Evolutionary conservation across 1,140 invertebrate species (phyloP).

Genomic region (Drosophila bifasciata): DNA sequence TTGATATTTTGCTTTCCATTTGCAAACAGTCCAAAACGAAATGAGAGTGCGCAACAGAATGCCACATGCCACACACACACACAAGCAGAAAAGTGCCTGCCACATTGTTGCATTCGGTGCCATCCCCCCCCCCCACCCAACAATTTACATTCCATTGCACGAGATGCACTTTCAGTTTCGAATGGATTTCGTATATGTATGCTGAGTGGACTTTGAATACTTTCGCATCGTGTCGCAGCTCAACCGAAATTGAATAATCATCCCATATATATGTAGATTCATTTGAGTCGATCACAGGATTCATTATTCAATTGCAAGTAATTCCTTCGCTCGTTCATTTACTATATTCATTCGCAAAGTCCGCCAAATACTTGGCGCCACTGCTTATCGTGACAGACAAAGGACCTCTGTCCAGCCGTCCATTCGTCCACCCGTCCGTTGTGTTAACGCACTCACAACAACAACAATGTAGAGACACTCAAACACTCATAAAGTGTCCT

Average conservation of each 20-base stretch:
- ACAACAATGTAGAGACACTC: constrained; percentile 28
- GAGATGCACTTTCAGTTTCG: too few species aligned
- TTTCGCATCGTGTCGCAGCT: too few species aligned
- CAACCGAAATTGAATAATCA: too few species aligned
- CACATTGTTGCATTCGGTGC: too few species aligned
- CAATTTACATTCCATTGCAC: too few species aligned
- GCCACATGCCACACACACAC: too few species aligned
- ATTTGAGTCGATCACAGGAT: too few species aligned
- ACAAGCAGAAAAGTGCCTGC: too few species aligned
- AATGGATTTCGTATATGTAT: too few species aligned
- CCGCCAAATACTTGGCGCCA: constrained; percentile 29
- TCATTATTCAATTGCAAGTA: too few species aligned
- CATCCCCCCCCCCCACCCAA: too few species aligned
- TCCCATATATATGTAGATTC: too few species aligned
- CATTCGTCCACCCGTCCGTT: neutral
- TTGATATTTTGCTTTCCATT: neutral
- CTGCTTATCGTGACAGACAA: constrained; percentile 44
- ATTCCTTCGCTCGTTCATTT: neutral
- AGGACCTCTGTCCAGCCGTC: constrained; percentile 3
- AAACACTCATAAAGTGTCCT: constrained; percentile 40
- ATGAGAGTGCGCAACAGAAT: constrained; percentile 3
- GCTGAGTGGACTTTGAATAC: constrained; percentile 2
- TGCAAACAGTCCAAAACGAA: constrained; percentile 4
- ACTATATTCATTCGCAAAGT: constrained; percentile 35
- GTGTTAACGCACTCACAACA: constrained; percentile 29